Conservation (phyloP, 2,888 invertebrate genomes). For the Amphipyra berbera region DNA sequence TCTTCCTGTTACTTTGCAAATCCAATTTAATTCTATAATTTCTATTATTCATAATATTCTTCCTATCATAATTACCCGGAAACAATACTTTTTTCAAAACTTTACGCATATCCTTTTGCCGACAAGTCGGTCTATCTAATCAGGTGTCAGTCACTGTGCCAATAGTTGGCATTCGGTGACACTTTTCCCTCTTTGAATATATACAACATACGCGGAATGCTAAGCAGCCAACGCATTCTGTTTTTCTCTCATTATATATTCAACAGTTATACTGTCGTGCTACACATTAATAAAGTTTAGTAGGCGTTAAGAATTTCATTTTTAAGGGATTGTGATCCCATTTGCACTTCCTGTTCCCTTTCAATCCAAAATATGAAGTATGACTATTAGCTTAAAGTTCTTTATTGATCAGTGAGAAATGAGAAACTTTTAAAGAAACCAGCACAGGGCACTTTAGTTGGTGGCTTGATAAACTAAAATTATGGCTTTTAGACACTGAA, state of each 20-base stretch:
- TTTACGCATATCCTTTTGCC: conserved; percentile 8
- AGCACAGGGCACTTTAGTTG: neutral
- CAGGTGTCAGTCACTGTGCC: conserved; percentile 48
- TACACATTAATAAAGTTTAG: conserved; percentile 48
- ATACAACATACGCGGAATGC: conserved; percentile 33
- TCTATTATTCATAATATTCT: neutral
- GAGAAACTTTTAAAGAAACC: neutral
- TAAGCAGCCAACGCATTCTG: conserved; percentile 38
- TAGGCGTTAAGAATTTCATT: conserved; percentile 39
- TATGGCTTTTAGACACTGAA: neutral
- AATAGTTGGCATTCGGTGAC: conserved; percentile 53
- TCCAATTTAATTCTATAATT: no score
- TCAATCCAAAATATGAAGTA: conserved; percentile 1
- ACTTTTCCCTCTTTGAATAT: conserved; percentile 55
- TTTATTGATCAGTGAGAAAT: neutral
- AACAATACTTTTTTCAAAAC: neutral
- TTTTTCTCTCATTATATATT: conserved; percentile 62
- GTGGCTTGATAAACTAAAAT: neutral
- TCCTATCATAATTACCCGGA: neutral
- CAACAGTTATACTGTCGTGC: conserved; percentile 28
- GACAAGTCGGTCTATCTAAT: conserved; percentile 43
- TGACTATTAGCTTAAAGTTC: neutral
- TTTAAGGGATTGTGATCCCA: conserved; percentile 31
- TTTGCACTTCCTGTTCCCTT: conserved; percentile 43
- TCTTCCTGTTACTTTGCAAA: no score